Evolutionary conservation across 2,797 vertebrate species (phyloP), one percentile per base, ranked within the genome.

Genomic region (Scomberomorus guttatus): DNA sequence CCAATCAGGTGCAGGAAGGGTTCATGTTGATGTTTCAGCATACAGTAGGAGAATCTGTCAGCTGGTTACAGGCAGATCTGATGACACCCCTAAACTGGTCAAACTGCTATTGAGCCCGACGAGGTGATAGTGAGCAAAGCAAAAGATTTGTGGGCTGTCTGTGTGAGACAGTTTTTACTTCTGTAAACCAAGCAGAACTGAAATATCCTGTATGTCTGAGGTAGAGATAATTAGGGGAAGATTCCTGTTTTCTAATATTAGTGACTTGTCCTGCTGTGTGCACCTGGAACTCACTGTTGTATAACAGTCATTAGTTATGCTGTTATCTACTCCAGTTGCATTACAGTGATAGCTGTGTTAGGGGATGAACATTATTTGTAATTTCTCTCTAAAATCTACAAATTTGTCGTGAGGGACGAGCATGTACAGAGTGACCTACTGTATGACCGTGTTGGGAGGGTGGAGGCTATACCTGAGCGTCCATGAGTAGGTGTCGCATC

Each of bases 401-500:
- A 46, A 46, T 46, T 18, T 54, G 48, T 67, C 34, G 29, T 56
- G 17, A 44, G 32, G 22, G 5, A 22, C 5, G 25, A 61, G 15
- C 25, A 17, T 51, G 24, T 14, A 59, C 61, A 2, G 6, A 42
- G 44, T 15, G 14, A 15, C 39, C 39, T 42, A 15, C 13, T 42
- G 39, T 42, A 54, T 25, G 37, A 62, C 24, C 15, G 46, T 25
- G n/a, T 29, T 61, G 55, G 52, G 48, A 42, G 37, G 18, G 13
- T n/a, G 32, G 14, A 42, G 24, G 14, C 18, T 18, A 29, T 97
- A 99, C 98, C 98, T 99, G 98, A 22, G 98, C 97, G 12, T 99
- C 98, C 95, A 97, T 94, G 7, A 99, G 94, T 84, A 99, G 96
- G 83, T 97, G 98, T 83, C 97, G 96, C 98, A 99, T 98, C 87